Evolutionary conservation across 37 sponge, comb jelly and placozoan genomes (phyloP), one percentile per base, ranked within the genome.

Genomic region (Halichondria panicea): DNA sequence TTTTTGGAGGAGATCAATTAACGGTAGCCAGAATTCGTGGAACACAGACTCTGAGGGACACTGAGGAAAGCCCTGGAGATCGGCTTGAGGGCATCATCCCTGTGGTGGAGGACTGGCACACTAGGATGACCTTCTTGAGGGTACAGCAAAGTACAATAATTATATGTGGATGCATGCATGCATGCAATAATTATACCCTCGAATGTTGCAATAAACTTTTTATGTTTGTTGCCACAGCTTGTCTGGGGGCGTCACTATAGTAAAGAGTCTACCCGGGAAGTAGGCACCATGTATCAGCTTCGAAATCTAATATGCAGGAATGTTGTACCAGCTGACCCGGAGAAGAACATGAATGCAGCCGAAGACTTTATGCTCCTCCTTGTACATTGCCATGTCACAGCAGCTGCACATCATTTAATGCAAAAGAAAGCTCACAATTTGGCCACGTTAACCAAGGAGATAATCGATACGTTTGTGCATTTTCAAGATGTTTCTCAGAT

Each of bases 201-300:
- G 13, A 48, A 11, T 48, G 52, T 48, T 15, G 15, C 15, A 18
- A 48, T 38, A 13, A 4, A 65, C 6, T 7, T 37, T 11, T 37
- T 38, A 43, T 68, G 21, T 43, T 21, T 68, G 5, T 68, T 43
- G 6, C 40, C 65, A 22, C 35, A 78, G 78, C 68, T 66, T 8
- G 24, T 78, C 30, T 80, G 81, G 71, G 28, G 37, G 13, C 63
- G 71, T 22, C 50, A 71, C 5, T 61, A 61, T 40, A 71, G 43
- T 21, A 27, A 6, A 1, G 59, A 43, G 12, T 80, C 81, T 22
- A 34, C 62, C 21, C 58, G 1, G 27, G 81, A 80, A 31, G 63
- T 36, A 30, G 81, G 71, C 12, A 80, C 81, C 25, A 61, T 80
- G 71, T 80, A 59, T 52, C 62, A 80, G 63, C 53, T 80, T 9